Conservation (phyloP, 1,140 invertebrate species). For the Yoshiicerus persimilis region DNA sequence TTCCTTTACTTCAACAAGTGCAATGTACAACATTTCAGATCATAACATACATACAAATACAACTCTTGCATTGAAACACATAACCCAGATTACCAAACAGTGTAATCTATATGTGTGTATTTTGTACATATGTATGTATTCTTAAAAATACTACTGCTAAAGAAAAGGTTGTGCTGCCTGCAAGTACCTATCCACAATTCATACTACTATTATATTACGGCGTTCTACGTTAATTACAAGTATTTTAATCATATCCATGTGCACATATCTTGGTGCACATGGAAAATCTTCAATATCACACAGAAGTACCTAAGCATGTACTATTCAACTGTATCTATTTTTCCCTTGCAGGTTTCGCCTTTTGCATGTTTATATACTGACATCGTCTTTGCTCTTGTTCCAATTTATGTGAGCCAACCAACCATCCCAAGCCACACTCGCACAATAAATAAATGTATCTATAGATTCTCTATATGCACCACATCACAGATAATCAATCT, state of each 20-base stretch:
- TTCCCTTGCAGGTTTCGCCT: neutral
- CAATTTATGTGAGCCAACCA: neutral
- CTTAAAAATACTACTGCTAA: neutral
- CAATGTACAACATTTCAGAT: neutral
- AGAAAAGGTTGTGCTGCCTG: neutral
- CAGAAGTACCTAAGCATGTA: too few species aligned
- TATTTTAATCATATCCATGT: too few species aligned
- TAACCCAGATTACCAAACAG: neutral
- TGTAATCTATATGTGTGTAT: neutral
- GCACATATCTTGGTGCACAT: too few species aligned
- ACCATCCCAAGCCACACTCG: neutral
- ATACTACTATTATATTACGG: too few species aligned
- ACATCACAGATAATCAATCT: neutral
- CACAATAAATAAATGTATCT: neutral
- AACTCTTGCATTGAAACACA: neutral
- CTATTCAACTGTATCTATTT: too few species aligned
- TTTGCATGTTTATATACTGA: neutral
- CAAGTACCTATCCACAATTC: too few species aligned
- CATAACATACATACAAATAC: neutral
- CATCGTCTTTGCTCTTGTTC: neutral
- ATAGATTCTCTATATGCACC: neutral
- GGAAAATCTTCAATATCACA: too few species aligned
- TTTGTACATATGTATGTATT: too few species aligned
- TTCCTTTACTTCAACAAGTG: neutral
- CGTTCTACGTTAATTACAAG: too few species aligned